These are phyloP conservation scores for Dicycla oo DNA, from an alignment of 2,888 invertebrate species.

Conservation along the genomic window DNA sequence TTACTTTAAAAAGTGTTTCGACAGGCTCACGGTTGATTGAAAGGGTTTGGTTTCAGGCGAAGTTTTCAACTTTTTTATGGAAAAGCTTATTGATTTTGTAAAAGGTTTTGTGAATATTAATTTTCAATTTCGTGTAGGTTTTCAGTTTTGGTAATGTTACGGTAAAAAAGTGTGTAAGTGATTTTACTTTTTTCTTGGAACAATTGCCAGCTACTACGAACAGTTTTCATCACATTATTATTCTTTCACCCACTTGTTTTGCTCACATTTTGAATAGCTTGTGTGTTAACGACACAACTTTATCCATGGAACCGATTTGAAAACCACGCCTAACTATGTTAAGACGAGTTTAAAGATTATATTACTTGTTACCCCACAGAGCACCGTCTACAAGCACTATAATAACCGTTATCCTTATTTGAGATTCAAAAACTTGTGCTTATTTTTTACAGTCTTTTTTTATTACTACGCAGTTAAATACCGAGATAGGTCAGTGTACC, in stretches of 20 bases:
- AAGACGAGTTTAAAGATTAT: conserved; percentile 55
- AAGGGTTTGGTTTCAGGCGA: conserved; percentile 40
- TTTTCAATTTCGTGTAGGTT: conserved; percentile 20
- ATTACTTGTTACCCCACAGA: conserved; percentile 45
- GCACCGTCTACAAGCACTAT: conserved; percentile 14
- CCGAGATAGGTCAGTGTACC: conserved; percentile 30
- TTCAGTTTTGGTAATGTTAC: background rate
- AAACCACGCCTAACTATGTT: conserved; percentile 47
- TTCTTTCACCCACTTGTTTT: conserved; percentile 26
- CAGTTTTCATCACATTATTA: background rate
- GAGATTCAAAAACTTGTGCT: conserved; percentile 48
- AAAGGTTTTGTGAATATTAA: conserved; percentile 39
- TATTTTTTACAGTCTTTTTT: conserved; percentile 33
- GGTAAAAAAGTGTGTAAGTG: background rate
- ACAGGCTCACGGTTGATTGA: conserved; percentile 49
- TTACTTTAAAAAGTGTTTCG: conserved; percentile 66
- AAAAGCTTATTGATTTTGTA: conserved; percentile 28
- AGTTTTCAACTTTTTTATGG: conserved; percentile 32
- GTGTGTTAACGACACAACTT: conserved; percentile 46
- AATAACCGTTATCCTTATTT: conserved; percentile 48
- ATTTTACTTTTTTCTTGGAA: conserved; percentile 1
- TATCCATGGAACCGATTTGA: conserved; percentile 39
- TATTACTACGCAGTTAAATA: conserved; percentile 34
- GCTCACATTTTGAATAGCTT: conserved; percentile 29
- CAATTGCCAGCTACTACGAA: background rate